Percentiles rank a stretch among this genome's conserved stretches.
These are phyloP conservation scores for Ichneumoninae sp. DNA, from an alignment of 2,888 invertebrate genomes.

Conservation along the genomic window DNA sequence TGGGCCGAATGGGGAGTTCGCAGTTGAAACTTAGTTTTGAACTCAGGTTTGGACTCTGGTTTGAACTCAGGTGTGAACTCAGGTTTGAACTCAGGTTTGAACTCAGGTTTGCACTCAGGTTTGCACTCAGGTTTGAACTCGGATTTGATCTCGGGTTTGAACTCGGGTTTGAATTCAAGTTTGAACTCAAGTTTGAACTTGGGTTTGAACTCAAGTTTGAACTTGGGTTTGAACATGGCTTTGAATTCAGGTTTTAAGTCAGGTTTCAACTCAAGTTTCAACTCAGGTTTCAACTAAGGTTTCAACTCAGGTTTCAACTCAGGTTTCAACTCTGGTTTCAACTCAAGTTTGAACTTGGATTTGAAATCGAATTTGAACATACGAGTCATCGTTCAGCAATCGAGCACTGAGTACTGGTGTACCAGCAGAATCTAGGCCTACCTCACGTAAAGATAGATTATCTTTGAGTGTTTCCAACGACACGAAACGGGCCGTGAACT, in stretches of 20 bases:
- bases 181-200: background rate
- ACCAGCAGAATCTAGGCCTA: slow-evolving; percentile 47
- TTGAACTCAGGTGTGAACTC: too few species aligned
- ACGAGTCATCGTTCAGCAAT: background rate
- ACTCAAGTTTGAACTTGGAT: background rate
- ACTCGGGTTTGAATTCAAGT: too few species aligned
- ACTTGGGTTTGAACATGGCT: background rate
- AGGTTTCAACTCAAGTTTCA: too few species aligned
- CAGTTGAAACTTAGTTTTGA: background rate
- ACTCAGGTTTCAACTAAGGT: too few species aligned
- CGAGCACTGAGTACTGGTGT: background rate
- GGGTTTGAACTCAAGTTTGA: background rate
- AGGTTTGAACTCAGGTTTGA: background rate
- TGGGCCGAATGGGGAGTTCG: too few species aligned
- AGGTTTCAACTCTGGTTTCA: too few species aligned
- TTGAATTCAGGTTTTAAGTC: too few species aligned
- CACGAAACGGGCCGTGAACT: slow-evolving; percentile 71
- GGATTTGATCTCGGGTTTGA: too few species aligned
- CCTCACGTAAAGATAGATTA: slow-evolving; percentile 60
- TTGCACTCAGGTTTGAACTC: too few species aligned
- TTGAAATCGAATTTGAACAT: background rate
- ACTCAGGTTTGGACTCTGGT: too few species aligned
- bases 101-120: too few species aligned
- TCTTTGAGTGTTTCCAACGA: slow-evolving; percentile 66
- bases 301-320: too few species aligned